These are phyloP conservation scores for Babyrousa celebensis DNA, from an alignment of 2,797 vertebrate genomes.

Conservation along the genomic window DNA sequence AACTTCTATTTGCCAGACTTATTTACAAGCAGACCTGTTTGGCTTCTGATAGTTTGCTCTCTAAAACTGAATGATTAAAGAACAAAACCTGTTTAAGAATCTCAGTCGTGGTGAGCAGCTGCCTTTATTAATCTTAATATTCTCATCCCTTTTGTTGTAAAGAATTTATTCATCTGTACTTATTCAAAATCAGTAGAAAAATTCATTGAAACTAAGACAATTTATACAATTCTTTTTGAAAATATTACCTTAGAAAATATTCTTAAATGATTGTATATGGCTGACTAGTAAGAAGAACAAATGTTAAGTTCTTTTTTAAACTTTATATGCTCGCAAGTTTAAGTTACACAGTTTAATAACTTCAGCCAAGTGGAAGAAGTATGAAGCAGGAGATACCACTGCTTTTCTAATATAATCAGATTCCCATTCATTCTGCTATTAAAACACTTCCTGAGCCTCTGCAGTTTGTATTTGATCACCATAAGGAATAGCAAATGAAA, in stretches of 20 bases:
- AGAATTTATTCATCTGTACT: background rate
- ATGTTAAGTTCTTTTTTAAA: conserved; percentile 22
- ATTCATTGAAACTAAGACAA: background rate
- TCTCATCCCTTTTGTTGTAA: background rate
- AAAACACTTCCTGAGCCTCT: background rate
- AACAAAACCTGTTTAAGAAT: background rate
- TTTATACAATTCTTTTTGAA: background rate
- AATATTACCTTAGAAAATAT: conserved; percentile 26
- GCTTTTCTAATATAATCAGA: conserved; percentile 45
- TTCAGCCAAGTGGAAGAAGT: background rate
- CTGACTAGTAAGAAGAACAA: background rate
- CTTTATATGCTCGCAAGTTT: background rate
- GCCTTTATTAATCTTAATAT: background rate
- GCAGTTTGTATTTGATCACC: background rate
- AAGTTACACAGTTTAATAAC: background rate
- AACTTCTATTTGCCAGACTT: conserved; percentile 24
- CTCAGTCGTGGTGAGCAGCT: background rate
- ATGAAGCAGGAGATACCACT: background rate
- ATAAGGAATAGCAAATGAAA: background rate
- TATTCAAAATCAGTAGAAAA: background rate
- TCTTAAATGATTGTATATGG: background rate
- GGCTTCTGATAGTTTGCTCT: background rate
- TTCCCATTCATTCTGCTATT: background rate
- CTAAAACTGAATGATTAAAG: conserved; percentile 1
- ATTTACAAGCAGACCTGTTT: background rate